These are phyloP conservation scores for Philaenus spumarius DNA, from an alignment of 1,140 invertebrate genomes.

Conservation along the genomic window DNA sequence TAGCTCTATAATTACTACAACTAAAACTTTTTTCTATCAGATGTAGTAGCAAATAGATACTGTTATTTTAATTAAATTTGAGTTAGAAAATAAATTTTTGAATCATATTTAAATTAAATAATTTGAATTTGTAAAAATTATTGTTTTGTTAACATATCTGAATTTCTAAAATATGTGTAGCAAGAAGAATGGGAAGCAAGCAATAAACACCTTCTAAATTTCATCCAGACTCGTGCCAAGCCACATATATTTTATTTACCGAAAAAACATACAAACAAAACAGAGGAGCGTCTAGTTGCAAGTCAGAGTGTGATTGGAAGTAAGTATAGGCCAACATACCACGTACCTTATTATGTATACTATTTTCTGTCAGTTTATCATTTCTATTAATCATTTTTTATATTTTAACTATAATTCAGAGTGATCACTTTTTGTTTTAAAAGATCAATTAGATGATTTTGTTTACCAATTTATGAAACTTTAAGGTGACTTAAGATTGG, in stretches of 20 bases:
- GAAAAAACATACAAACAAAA: conserved; percentile 54
- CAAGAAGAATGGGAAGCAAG: conserved; percentile 77
- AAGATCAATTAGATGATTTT: conserved; percentile 13
- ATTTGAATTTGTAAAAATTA: no score
- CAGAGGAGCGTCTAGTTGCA: conserved; percentile 47
- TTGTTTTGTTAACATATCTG: no score
- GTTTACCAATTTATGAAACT: conserved; percentile 1
- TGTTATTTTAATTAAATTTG: no score
- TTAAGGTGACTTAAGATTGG: neutral
- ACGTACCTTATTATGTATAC: neutral
- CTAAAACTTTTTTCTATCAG: no score
- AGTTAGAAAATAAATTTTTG: no score
- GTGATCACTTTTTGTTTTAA: conserved; percentile 1
- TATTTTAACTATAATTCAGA: neutral
- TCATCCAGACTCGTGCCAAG: conserved; percentile 80
- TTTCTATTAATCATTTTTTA: conserved; percentile 1
- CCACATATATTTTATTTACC: conserved; percentile 86
- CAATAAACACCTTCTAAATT: conserved; percentile 68
- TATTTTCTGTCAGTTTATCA: neutral
- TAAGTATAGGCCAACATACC: conserved; percentile 34
- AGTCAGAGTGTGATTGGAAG: conserved; percentile 52
- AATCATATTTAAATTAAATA: no score
- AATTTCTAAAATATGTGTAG: no score
- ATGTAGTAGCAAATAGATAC: no score
- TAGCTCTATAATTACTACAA: no score